Evolutionary conservation across 1,140 invertebrate species (phyloP), one percentile per base, ranked within the genome.

Genomic region (Euura lappo): DNA sequence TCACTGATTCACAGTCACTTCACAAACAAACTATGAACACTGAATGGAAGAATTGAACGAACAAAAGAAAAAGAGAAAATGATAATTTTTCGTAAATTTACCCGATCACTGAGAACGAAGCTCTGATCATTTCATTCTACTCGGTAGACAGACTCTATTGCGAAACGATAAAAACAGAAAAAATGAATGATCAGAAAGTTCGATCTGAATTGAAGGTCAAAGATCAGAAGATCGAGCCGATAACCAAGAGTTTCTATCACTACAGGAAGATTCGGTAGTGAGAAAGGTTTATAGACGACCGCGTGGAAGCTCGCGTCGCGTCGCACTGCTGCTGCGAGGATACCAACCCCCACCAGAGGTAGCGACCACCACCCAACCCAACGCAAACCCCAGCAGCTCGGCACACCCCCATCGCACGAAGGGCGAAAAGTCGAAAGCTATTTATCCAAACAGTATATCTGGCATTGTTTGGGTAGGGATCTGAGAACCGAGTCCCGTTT

Each of bases 241-340:
- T 60, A 60, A 60, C 6, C 51, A 60, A 60, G 51, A 60, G 51
- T 60, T 60, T 60, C 51, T 60, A 60, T 60, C 51, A 60, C 51
- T 60, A 60, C 51, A 4, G 51, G 66, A 68, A 68, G 66, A 68
- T 68, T 68, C 10, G 66, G 68, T 72, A 51, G 68, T 65, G n/a
- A 44, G 68, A 68, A 72, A 74, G 69, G 71, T 76, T 76, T 72
- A 65, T 73, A 77, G 75, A 72, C 78, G 81, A 84, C 83, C 82
- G 83, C 80, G 81, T 84, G 80, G 75, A 74, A 79, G 79, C 74
- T 75, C 76, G 77, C 74, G 79, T 83, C 83, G 81, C 81, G 82
- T 84, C 81, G 82, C 83, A 84, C 83, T 84, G 82, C 82, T 83
- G 82, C 75, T 81, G 75, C 80, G 72, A 74, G 79, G 78, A 77